Base-by-base conservation (phyloP, 2,888 invertebrate species). In the Apodemia hepburni region DNA sequence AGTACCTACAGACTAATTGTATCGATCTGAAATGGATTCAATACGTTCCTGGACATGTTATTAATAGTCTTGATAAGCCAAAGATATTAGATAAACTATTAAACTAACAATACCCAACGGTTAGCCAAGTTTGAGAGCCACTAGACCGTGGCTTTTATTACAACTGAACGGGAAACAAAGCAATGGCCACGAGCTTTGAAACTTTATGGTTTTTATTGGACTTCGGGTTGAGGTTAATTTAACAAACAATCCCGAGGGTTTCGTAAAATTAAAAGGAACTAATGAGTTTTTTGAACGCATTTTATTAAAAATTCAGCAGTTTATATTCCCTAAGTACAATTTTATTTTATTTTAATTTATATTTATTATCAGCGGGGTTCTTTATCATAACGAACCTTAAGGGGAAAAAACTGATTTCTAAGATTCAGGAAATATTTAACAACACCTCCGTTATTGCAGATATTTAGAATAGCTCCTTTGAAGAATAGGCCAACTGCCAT, bases 141-240 rank as follows among this genome's bases (percentile, higher is more conserved):
- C 33, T 38, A 42, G 59, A 59, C 59, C 42, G 42, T 22, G 42
- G 59, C 38, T 35, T 61, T 61, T 61, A 61, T 61, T 58, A 58
- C 54, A 22, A 51, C 49, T 58, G 58, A 61, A 58, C 47, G 61
- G 33, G 47, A 33, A 58, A 58, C 61, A 61, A 61, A 54, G 33
- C 35, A 18, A 18, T 22, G 51, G 29, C 45, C 42, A 29, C 57
- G 27, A 45, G 58, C 45, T 58, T 57, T 33, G 45, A 61, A 58
- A 61, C 15, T 58, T 61, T 42, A 42, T 42, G 42, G 42, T 42
- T 42, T 61, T 51, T 18, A 18, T 18, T 51, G 12, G 51, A 18
- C 9, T 22, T 51, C 51, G 51, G 18, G 18, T 51, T 18, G 51
- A 22, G 51, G 51, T 18, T 18, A 51, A 18, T 51, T 51, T 49